Evolutionary conservation across 2,797 vertebrate species (phyloP), one percentile per base, ranked within the genome.

Genomic region (Falco peregrinus): DNA sequence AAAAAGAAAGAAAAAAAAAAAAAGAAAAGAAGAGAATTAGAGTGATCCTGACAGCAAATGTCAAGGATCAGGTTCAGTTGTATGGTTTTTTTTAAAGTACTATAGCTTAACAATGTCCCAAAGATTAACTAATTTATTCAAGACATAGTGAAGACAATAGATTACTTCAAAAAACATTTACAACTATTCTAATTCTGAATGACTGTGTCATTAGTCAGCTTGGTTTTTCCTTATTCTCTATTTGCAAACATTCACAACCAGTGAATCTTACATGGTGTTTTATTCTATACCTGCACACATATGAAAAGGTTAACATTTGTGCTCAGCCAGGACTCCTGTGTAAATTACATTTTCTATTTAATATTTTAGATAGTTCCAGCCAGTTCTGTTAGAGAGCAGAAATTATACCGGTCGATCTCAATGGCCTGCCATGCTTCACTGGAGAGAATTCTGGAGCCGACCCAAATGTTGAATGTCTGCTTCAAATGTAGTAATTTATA

Each of bases 401-500:
- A 47, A 1, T 2, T 1, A 26, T 6, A 5, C 14, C 2, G 2
- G 57, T 10, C 5, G 11, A 11, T 39, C 57, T 31, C 84, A 24
- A 3, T 1, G 45, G 29, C 78, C 45, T 5, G 5, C 21, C 13
- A 0, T 0, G 9, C 47, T 9, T 41, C 39, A 5, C 4, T 5
- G 3, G 59, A 15, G 26, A n/a, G 26, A 43, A 22, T 22, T 5
- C 80, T 33, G 76, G 83, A 39, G 68, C 45, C 3, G 4, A 2
- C 35, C 56, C 67, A 11, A 1, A 2, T 0, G 1, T 0, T 25
- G 43, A 22, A 9, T 1, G 2, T 24, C 63, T 15, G 20, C n/a
- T 24, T 6, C 37, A 3, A 14, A 2, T 0, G 48, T 5, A 5
- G 3, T 2, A 20, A 6, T 4, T 4, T 8, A 4, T 13, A 18